A percentile compares a stretch with the other conserved stretches of the same genome.
These are phyloP conservation scores for Halcyon malimbica DNA, from an alignment of 2,113 vertebrate genomes.

Conservation along the genomic window DNA sequence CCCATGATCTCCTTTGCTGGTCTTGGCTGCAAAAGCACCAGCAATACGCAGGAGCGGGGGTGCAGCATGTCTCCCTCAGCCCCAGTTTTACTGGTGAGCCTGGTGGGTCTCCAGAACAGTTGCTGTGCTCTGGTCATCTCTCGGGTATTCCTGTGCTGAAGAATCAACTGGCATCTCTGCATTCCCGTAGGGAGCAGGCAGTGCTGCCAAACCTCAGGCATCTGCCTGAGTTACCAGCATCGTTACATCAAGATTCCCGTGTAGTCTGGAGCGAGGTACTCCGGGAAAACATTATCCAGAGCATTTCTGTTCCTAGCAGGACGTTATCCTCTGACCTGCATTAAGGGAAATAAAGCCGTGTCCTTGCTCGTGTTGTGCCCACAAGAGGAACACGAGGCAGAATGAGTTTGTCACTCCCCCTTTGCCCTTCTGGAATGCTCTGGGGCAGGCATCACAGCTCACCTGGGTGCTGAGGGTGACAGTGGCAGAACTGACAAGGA, in stretches of 20 bases:
- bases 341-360: not conserved
- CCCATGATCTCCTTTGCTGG: not conserved
- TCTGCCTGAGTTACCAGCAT: not conserved
- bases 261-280: not conserved
- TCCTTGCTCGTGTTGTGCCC: not conserved
- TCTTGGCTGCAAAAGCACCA: not conserved
- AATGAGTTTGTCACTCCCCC: not conserved
- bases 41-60: not conserved
- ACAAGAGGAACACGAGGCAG: rapidly evolving
- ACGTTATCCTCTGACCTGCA: not conserved
- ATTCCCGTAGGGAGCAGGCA: not conserved
- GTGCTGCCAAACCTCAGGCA: not conserved
- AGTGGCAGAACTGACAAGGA: not conserved
- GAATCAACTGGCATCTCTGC: not conserved
- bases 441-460: rapidly evolving
- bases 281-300: not conserved
- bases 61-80: not conserved
- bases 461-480: not conserved
- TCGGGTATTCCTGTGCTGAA: not conserved
- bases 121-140: not conserved
- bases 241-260: rapidly evolving
- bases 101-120: not conserved
- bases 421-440: not conserved
- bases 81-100: not conserved
- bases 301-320: not conserved